phyloP scores from a whole-genome alignment of 2,113 vertebrate species.

The Chrysemys picta region DNA sequence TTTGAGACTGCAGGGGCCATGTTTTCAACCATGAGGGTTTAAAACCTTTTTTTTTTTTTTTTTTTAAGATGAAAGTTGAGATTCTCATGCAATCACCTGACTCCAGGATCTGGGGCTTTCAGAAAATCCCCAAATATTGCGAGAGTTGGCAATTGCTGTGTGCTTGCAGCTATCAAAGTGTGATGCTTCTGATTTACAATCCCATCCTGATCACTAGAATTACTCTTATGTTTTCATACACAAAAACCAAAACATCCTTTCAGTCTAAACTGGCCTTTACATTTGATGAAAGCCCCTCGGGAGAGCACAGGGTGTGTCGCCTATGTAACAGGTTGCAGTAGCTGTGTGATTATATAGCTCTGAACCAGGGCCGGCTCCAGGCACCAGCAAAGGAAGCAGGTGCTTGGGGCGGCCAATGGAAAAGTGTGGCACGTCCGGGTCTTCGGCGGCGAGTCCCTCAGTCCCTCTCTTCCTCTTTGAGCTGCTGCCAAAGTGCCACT shows the following conservation, averaged over 20 bases:
- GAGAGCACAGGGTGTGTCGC: neutral
- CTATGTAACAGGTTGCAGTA: neutral
- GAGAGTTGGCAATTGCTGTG: neutral
- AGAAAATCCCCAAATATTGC: neutral
- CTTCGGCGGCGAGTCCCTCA: no score
- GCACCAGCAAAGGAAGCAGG: no score
- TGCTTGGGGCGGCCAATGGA: no score
- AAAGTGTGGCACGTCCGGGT: no score
- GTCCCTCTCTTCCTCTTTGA: no score
- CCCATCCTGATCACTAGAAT: neutral
- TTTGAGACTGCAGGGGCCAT: no score
- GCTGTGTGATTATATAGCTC: neutral
- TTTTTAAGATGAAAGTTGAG: neutral
- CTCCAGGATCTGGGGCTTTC: neutral
- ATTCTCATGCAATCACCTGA: neutral
- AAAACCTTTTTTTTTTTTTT: neutral
- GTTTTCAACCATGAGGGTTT: neutral
- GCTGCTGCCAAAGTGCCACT: no score
- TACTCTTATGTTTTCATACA: neutral
- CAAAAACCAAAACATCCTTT: neutral
- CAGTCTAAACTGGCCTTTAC: neutral
- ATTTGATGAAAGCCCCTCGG: neutral
- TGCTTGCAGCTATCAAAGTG: neutral
- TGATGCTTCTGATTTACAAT: neutral
- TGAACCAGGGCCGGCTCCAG: neutral